Evolutionary conservation across 2,797 vertebrate species (phyloP).

Genomic region (Acanthurus leucopareius): DNA sequence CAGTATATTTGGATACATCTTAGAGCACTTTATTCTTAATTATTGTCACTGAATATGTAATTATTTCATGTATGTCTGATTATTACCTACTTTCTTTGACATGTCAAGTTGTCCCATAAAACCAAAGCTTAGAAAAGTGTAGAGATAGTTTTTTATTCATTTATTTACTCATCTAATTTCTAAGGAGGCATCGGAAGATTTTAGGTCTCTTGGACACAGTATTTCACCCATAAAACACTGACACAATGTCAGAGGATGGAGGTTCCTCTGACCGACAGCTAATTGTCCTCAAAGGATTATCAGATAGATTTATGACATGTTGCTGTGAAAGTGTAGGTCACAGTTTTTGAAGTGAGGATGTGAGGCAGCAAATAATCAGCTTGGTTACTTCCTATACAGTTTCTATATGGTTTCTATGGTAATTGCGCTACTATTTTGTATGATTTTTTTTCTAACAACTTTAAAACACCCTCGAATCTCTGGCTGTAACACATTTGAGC

Average conservation of each 20-base stretch:
- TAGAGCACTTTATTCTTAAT: background rate
- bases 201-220: slow-evolving; percentile 9
- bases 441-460: slow-evolving; percentile 8
- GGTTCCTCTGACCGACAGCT: background rate
- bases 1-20: background rate
- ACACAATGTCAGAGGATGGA: background rate
- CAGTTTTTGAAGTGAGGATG: slow-evolving; percentile 28
- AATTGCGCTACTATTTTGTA: background rate
- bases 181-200: background rate
- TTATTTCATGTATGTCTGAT: background rate
- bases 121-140: slow-evolving; percentile 3
- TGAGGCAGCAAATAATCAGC: slow-evolving; percentile 13
- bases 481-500: background rate
- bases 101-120: slow-evolving; percentile 9
- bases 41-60: background rate
- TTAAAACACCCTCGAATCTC: background rate
- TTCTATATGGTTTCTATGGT: background rate
- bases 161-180: background rate
- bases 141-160: background rate
- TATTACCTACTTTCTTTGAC: slow-evolving; percentile 1
- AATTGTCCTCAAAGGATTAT: slow-evolving; percentile 42
- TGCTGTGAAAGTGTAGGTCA: slow-evolving; percentile 32
- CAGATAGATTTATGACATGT: slow-evolving; percentile 45
- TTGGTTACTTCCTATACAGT: slow-evolving; percentile 2
- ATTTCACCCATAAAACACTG: slow-evolving; percentile 35